phyloP scores from a whole-genome alignment of 23 tunicate genomes.

The Pegea sp. region DNA sequence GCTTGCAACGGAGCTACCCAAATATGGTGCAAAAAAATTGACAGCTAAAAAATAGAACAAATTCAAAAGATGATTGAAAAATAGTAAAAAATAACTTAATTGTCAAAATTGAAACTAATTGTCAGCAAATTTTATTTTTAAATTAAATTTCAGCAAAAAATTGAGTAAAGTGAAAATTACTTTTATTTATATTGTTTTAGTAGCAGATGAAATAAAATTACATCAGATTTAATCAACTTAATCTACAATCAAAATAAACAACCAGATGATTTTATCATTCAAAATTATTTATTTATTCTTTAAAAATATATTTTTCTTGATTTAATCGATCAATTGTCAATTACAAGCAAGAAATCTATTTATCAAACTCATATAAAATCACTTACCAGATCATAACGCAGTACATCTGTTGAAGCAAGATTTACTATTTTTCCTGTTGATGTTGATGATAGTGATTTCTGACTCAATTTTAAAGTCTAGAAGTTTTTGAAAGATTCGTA shows the following conservation, averaged over 20 bases:
- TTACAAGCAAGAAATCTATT: no score
- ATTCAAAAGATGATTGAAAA: neutral
- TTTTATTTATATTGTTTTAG: no score
- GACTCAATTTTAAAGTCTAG: conserved; percentile 45
- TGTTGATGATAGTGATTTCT: conserved; percentile 20
- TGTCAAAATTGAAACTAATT: no score
- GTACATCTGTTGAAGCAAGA: conserved; percentile 70
- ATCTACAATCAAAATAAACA: no score
- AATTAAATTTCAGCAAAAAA: neutral
- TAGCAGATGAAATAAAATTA: no score
- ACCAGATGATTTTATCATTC: no score
- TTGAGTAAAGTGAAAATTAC: neutral
- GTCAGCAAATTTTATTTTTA: neutral
- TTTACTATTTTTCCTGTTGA: conserved; percentile 75
- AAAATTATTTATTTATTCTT: no score
- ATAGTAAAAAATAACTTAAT: no score
- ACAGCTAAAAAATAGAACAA: conserved; percentile 2
- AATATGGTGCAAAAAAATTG: conserved; percentile 19
- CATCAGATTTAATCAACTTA: no score
- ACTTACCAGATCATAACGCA: conserved; percentile 47
- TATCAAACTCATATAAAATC: neutral
- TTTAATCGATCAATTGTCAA: no score
- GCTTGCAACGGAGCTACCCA: conserved; percentile 40
- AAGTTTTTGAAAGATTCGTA: no score
- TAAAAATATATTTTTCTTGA: no score